Conservation (phyloP, 92 coral and sea anemone genomes). For the Chrysogorgia sp. region DNA sequence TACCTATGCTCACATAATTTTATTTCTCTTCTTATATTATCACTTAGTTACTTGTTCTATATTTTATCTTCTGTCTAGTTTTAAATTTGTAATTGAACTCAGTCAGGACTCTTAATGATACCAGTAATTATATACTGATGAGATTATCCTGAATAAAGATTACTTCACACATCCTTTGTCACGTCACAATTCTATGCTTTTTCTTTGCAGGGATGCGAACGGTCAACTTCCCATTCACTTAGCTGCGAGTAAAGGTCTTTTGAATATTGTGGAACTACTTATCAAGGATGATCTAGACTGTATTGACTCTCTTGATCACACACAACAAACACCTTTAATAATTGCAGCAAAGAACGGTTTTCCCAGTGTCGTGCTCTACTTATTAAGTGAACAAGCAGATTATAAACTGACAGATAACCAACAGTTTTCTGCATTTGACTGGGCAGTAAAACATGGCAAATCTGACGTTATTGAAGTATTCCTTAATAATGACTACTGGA, state of each 20-base stretch:
- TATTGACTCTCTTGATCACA: background rate
- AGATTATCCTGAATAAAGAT: too few relatives aligned
- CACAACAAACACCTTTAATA: conserved; percentile 2
- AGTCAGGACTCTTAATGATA: too few relatives aligned
- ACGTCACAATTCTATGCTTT: too few relatives aligned
- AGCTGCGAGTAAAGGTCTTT: conserved; percentile 15
- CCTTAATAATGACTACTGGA: conserved; percentile 6
- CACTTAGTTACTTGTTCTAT: too few relatives aligned
- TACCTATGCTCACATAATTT: too few relatives aligned
- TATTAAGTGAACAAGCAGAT: conserved; percentile 1
- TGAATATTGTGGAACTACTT: background rate
- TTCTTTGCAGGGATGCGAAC: conserved; percentile 25
- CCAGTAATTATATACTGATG: too few relatives aligned
- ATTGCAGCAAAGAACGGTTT: conserved; percentile 19
- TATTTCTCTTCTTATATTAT: too few relatives aligned
- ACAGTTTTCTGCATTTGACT: conserved; percentile 17
- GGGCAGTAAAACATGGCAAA: background rate
- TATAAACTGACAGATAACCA: conserved; percentile 2
- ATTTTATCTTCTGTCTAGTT: too few relatives aligned
- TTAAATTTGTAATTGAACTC: too few relatives aligned
- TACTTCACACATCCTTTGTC: too few relatives aligned
- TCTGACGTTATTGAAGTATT: conserved; percentile 4
- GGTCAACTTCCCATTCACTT: conserved; percentile 11
- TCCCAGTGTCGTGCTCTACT: conserved; percentile 7
- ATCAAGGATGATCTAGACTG: background rate